Conservation (phyloP, 2,113 vertebrate species). For the Morone chrysops region DNA sequence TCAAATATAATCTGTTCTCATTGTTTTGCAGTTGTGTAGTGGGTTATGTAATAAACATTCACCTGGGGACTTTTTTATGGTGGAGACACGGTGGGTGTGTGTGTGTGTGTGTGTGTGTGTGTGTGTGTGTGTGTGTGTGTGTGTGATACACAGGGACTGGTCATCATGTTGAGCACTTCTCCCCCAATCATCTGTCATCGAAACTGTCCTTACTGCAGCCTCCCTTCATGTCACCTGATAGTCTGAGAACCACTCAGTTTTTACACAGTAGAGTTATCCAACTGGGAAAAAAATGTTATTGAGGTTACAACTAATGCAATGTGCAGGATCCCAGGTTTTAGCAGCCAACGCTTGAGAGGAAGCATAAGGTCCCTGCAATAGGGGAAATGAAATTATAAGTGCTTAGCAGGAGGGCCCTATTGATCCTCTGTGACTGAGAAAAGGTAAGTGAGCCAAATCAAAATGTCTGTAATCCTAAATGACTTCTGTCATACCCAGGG, state of each 20-base stretch:
- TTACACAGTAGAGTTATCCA: slow-evolving; percentile 9
- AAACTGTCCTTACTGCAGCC: slow-evolving; percentile 38
- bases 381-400: slow-evolving; percentile 60
- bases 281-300: background rate
- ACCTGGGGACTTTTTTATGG: background rate
- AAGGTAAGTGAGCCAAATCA: slow-evolving; percentile 48
- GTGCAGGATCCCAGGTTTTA: slow-evolving; percentile 9
- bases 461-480: slow-evolving; percentile 60
- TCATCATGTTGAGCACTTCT: slow-evolving; percentile 17
- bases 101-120: background rate
- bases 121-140: background rate
- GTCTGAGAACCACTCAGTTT: slow-evolving; percentile 32
- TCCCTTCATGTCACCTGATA: slow-evolving; percentile 26
- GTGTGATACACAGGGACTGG: slow-evolving; percentile 29
- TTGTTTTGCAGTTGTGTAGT: slow-evolving; percentile 7
- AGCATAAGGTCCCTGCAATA: slow-evolving; percentile 29
- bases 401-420: slow-evolving; percentile 62
- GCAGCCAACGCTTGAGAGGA: slow-evolving; percentile 4
- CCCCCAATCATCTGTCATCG: slow-evolving; percentile 61
- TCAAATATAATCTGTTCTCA: slow-evolving; percentile 2
- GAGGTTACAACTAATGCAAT: slow-evolving; percentile 2
- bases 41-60: slow-evolving; percentile 19
- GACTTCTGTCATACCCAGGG: slow-evolving; percentile 33
- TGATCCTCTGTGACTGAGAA: slow-evolving; percentile 67
- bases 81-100: background rate